Evolutionary conservation across 35 echinoderm and acorn worm genomes (phyloP), one percentile per base, ranked within the genome.

Genomic region (Ophiothrix spiculata): DNA sequence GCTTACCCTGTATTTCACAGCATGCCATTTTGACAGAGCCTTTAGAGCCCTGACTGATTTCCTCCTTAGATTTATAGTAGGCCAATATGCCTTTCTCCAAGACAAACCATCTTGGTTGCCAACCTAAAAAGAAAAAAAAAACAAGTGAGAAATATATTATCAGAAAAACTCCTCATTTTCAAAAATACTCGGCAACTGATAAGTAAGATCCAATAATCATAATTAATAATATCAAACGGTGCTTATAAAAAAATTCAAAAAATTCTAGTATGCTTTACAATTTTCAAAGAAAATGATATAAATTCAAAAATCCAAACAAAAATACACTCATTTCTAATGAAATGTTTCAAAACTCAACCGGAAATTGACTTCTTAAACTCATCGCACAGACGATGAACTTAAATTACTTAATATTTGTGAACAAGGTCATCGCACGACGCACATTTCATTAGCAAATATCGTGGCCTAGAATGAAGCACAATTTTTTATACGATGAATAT

Each of bases 71-170:
- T 73, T 93, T 97, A 87, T 97, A 97, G 37, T 97, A 97, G 21
- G 95, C 86, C 56, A 97, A 75, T 16, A 97, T 97, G 33, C 95
- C 95, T 77, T 93, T 97, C 35, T 97, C 95, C 64, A 97, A 74
- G 56, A 97, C 87, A 93, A 97, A 97, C 95, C 95, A 97, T 37
- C 95, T 36, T 84, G 91, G 95, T 80, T 97, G 95, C 95, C 95
- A 97, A 81, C 95, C 95, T 97, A 83, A n/a, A 23, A 41, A 90
- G 49, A 82, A n/a, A 80, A 39, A 83, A 41, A 33, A 74, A 77
- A n/a, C n/a, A n/a, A n/a, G n/a, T n/a, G n/a, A n/a, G n/a, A n/a
- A n/a, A n/a, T n/a, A n/a, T n/a, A n/a, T 36, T 12, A 86, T 60
- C 3, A 13, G 15, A 19, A 19, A 33, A 33, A 13, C 15, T 33